Evolutionary conservation across 2,888 invertebrate genomes (phyloP), one percentile per base, ranked within the genome.

Genomic region (Sarcophaga rosellei): DNA sequence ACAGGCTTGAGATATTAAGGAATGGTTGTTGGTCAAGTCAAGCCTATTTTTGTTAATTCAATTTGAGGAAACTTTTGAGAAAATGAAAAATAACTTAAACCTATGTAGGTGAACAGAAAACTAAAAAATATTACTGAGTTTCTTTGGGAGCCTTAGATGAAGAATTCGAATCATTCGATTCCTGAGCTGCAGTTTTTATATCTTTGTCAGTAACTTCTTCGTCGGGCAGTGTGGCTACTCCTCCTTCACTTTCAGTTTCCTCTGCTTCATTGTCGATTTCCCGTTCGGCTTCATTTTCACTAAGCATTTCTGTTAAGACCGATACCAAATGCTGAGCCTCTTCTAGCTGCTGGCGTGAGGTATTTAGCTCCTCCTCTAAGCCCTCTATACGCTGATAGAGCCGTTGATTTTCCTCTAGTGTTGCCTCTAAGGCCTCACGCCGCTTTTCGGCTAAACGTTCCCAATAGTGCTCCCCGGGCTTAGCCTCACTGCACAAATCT

Each of bases 391-490:
- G 92, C 59, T 94, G 94, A 87, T 94, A 94, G 25, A 95, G 90
- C 88, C 94, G 94, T 85, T 95, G 95, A 93, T 96, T 97, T 92
- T 97, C 97, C 81, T 95, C 94, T 45, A 97, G 94, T 44, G 96
- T 95, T 86, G 96, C 95, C 89, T 97, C 95, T 44, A 97, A 92
- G 3, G 96, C 96, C 88, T 95, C 93, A 82, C 96, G 95, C 84
- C 97, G 94, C 90, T 95, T 96, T 91, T 96, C 97, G 35, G 97
- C 96, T 87, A 97, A 91, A 68, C 95, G 93, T 92, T 96, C 94
- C 96, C 97, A 97, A 91, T 97, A 97, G 87, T 95, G 95, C 90
- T 95, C 95, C 81, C 96, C 95, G 4, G 97, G 96, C 59, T 94
- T 95, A 81, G 94, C 95, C 81, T 95, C 95, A 63, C 95, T 95